A percentile compares a stretch with the other conserved stretches of the same genome.
Conservation (phyloP, 1,140 invertebrate genomes). For the Sarcophaga bullata region DNA sequence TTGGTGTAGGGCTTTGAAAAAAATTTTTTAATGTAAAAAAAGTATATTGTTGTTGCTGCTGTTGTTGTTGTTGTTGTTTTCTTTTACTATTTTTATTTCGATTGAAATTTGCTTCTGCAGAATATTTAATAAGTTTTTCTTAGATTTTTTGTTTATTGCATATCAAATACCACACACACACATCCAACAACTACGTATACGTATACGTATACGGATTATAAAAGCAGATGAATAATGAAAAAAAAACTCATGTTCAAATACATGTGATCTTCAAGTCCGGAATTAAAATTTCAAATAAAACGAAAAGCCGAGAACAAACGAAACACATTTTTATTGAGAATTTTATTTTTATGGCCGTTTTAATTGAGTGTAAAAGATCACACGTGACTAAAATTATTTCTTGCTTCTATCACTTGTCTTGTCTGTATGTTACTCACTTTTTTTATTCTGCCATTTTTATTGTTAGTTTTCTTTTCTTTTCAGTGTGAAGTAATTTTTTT, state of each 20-base stretch:
- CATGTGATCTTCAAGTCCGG: background rate
- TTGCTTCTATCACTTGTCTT: background rate
- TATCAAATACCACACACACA: background rate
- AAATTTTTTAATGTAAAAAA: background rate
- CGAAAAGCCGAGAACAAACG: background rate
- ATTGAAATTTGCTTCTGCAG: background rate
- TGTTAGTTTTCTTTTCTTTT: no score
- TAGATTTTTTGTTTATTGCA: background rate
- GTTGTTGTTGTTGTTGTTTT: background rate
- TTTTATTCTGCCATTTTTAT: no score
- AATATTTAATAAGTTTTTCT: background rate
- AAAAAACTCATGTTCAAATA: background rate
- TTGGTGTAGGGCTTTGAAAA: background rate
- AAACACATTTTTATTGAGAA: no score
- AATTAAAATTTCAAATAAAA: background rate
- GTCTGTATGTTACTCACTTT: background rate
- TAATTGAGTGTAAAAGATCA: slow-evolving; percentile 15
- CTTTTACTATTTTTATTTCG: background rate
- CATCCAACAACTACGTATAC: background rate
- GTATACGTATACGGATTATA: background rate
- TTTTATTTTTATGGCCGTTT: background rate
- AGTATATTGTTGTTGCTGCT: no score
- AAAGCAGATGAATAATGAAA: background rate
- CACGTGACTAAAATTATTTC: background rate
- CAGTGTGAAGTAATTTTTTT: no score